phyloP scores from a whole-genome alignment of 2,888 invertebrate genomes.

The Melolontha melolontha region DNA sequence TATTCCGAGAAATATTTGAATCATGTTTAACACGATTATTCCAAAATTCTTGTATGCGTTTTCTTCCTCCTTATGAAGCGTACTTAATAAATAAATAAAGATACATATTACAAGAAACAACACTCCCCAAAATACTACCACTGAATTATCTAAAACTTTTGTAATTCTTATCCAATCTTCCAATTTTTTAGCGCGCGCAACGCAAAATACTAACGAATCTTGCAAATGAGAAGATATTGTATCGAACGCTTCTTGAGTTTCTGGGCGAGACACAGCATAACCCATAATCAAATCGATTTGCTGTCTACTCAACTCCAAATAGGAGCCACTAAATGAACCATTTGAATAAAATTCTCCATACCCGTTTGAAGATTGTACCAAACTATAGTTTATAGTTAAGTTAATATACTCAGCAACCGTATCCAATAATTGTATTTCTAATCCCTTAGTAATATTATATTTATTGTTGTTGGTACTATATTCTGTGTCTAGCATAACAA shows the following conservation, averaged over 20 bases:
- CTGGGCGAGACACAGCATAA: constrained; percentile 55
- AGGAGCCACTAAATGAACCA: constrained; percentile 53
- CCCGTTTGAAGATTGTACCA: constrained; percentile 46
- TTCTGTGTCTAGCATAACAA: constrained; percentile 53
- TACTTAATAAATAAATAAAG: constrained; percentile 33
- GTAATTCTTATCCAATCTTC: constrained; percentile 52
- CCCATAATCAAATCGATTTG: constrained; percentile 59
- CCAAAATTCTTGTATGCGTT: constrained; percentile 1
- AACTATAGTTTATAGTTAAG: constrained; percentile 51
- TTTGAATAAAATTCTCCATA: constrained; percentile 54
- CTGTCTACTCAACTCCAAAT: constrained; percentile 52
- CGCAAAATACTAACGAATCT: constrained; percentile 59
- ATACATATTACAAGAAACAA: constrained; percentile 29
- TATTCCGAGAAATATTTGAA: constrained; percentile 50
- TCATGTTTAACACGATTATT: constrained; percentile 7
- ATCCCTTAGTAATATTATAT: constrained; percentile 49
- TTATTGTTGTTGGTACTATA: constrained; percentile 33
- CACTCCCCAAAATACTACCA: constrained; percentile 45
- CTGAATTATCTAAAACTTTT: constrained; percentile 44
- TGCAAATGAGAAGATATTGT: constrained; percentile 56
- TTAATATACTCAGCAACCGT: constrained; percentile 54
- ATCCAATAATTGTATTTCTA: constrained; percentile 55
- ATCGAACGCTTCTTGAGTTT: constrained; percentile 56
- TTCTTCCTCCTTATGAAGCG: constrained; percentile 4
- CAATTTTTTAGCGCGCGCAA: constrained; percentile 56